Evolutionary conservation across 2,113 vertebrate species (phyloP), one percentile per base, ranked within the genome.

Genomic region (Cavia aperea): DNA sequence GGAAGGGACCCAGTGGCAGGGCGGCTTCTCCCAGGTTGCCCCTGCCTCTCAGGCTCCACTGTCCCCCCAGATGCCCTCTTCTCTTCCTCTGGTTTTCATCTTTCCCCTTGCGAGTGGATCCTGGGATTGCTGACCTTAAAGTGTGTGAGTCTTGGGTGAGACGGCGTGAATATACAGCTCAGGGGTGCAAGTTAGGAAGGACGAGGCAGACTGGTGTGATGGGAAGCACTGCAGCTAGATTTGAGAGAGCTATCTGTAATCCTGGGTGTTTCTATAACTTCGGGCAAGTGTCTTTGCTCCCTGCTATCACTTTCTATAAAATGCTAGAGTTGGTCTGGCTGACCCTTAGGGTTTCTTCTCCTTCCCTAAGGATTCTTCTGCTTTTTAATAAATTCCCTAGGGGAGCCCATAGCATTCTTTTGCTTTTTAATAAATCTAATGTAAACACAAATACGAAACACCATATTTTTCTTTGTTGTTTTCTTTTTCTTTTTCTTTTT

Each of bases 351-450:
- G 14, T 54, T 70, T 86, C 43, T 36, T 93, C 56, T 65, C 7
- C 9, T 73, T 91, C 75, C 43, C 8, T n/a, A 70, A 43, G 60
- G 81, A 73, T 60, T 72, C 56, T 39, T 92, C 83, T 93, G 60
- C 14, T 89, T 92, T 60, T 84, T 36, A 93, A 81, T 29, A 63
- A 84, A n/a, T 54, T 91, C 75, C 33, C 36, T n/a, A n/a, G 29
- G 56, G 56, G 81, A 78, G 49, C 66, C 54, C 33, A 43, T 15
- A 51, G 65, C 65, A 68, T 62, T 73, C 46, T n/a, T 92, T 87
- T 93, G 62, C 21, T 90, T 93, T 56, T 85, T 43, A 93, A 79
- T 31, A 68, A 86, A 36, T 49, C 88, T 51, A 51, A 78, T 85
- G 26, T 81, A 65, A 94, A 95, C 89, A 86, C 43, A 88, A 84